Conservation (phyloP, 2,113 vertebrate genomes). For the Echinops telfairi region DNA sequence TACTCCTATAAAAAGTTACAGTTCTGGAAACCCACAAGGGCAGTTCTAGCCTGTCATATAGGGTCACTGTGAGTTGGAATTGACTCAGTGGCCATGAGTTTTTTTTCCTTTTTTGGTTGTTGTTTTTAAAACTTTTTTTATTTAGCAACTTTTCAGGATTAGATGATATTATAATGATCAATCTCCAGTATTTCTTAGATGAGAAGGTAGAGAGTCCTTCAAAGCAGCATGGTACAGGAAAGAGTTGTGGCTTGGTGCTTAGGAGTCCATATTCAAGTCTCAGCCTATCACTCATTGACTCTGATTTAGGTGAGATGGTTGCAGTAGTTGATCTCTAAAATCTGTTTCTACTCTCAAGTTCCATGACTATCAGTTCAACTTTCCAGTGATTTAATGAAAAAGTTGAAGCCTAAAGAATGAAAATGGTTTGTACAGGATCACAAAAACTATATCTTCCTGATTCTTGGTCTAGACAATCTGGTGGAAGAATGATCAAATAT, state of each 20-base stretch:
- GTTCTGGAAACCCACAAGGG: too few relatives aligned
- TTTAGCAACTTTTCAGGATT: conserved; percentile 7
- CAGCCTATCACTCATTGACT: neutral
- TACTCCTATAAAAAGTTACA: too few relatives aligned
- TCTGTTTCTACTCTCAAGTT: conserved; percentile 4
- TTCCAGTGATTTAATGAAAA: neutral
- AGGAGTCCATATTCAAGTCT: neutral
- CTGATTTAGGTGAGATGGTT: neutral
- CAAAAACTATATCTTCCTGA: conserved; percentile 26
- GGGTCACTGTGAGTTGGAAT: too few relatives aligned
- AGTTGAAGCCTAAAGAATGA: conserved; percentile 12
- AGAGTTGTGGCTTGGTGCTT: conserved; percentile 6
- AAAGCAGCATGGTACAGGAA: neutral
- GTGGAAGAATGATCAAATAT: neutral
- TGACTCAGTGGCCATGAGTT: too few relatives aligned
- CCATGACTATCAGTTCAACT: conserved; percentile 17
- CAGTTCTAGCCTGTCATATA: too few relatives aligned
- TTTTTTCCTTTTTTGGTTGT: too few relatives aligned
- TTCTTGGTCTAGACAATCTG: conserved; percentile 5
- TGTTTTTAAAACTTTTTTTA: neutral
- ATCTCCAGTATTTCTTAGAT: neutral
- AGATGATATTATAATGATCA: conserved; percentile 10
- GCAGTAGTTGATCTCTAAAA: neutral
- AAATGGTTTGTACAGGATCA: neutral
- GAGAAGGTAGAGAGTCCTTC: conserved; percentile 31